Percentiles rank a stretch among this genome's conserved stretches.
These are phyloP conservation scores for Plebejus anna DNA, from an alignment of 2,888 invertebrate species.

Conservation along the genomic window DNA sequence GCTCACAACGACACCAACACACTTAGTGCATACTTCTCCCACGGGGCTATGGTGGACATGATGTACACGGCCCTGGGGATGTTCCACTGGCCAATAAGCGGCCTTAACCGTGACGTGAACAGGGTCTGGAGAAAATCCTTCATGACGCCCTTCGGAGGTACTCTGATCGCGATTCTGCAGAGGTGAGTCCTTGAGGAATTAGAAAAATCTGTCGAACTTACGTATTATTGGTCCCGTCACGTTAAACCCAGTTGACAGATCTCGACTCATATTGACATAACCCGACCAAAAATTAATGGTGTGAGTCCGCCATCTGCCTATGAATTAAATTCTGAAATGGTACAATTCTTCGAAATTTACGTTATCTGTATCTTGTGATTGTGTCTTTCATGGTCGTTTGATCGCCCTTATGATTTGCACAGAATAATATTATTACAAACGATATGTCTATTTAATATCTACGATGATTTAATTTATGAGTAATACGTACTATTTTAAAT, in stretches of 20 bases:
- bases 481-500: not conserved
- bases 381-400: no score
- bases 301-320: no score
- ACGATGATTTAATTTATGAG: not conserved
- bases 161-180: slow-evolving; percentile 84
- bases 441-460: no score
- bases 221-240: no score
- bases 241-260: no score
- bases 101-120: slow-evolving; percentile 78
- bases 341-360: no score
- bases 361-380: no score
- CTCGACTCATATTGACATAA: no score
- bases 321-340: no score
- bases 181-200: slow-evolving; percentile 57
- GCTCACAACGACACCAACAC: slow-evolving; percentile 41
- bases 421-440: no score
- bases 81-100: slow-evolving; percentile 45
- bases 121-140: slow-evolving; percentile 67
- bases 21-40: slow-evolving; percentile 79
- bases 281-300: no score
- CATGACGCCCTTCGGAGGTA: slow-evolving; percentile 83
- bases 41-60: slow-evolving; percentile 79
- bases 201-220: not conserved
- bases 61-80: slow-evolving; percentile 74
- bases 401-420: no score